Evolutionary conservation across 2,888 invertebrate species (phyloP).

Genomic region (Peribatodes rhomboidaria): DNA sequence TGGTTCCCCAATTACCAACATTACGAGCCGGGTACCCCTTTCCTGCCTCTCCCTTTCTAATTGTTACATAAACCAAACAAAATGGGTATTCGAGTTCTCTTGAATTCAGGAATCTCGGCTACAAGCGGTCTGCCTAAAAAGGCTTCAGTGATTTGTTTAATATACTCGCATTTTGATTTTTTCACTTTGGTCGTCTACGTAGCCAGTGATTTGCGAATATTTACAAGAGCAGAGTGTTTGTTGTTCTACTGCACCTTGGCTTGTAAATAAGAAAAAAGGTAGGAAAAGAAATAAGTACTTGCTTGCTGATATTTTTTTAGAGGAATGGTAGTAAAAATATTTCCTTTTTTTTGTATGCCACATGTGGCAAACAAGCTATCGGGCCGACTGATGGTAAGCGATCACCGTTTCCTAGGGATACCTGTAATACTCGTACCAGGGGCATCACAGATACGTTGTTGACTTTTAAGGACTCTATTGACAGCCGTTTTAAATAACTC

Average conservation of each 20-base stretch:
- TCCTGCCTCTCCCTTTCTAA: slow-evolving; percentile 70
- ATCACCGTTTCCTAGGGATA: no score
- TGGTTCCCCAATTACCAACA: slow-evolving; percentile 66
- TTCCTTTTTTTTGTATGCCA: no score
- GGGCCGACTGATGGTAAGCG: no score
- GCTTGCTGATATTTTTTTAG: no score
- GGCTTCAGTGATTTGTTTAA: slow-evolving; percentile 18
- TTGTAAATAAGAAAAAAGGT: neutral
- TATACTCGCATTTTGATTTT: neutral
- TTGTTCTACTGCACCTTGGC: no score
- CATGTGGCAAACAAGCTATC: no score
- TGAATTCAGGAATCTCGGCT: slow-evolving; percentile 49
- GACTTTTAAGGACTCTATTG: no score
- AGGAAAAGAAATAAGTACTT: neutral
- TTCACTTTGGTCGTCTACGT: no score
- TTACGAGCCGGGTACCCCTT: slow-evolving; percentile 67
- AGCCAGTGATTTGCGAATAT: neutral
- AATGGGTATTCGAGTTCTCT: slow-evolving; percentile 64
- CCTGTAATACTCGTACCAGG: no score
- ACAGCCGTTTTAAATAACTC: no score
- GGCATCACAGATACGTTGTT: no score
- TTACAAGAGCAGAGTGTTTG: neutral
- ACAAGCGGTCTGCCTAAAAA: slow-evolving; percentile 32
- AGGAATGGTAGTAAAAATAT: no score
- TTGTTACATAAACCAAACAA: slow-evolving; percentile 79